Evolutionary conservation across 2,797 vertebrate species (phyloP).

Genomic region (Rhyacichthys aspro): DNA sequence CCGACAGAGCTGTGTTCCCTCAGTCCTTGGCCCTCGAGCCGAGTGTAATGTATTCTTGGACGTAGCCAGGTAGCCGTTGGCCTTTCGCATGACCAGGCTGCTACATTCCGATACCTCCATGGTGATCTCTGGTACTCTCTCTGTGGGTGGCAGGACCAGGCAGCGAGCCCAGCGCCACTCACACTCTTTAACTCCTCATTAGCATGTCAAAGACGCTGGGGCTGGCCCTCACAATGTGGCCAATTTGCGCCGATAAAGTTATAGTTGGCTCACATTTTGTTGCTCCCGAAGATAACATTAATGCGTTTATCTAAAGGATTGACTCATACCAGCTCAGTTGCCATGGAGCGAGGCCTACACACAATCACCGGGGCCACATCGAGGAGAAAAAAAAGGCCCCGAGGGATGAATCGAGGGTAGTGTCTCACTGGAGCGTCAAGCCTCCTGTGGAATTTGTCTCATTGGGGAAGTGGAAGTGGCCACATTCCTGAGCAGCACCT

Average conservation of each 20-base stretch:
- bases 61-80: conserved; percentile 71
- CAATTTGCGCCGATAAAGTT: conserved; percentile 86
- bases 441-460: conserved; percentile 73
- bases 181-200: conserved; percentile 82
- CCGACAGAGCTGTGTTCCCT: not conserved
- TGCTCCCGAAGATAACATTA: conserved; percentile 77
- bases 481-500: conserved; percentile 70
- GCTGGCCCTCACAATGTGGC: conserved; percentile 74
- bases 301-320: conserved; percentile 77
- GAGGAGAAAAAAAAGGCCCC: conserved; percentile 49
- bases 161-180: conserved; percentile 75
- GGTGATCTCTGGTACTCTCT: conserved; percentile 76
- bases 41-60: conserved; percentile 64
- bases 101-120: conserved; percentile 71
- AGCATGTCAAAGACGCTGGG: conserved; percentile 81
- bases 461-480: conserved; percentile 65
- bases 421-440: conserved; percentile 73
- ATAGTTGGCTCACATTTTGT: conserved; percentile 76
- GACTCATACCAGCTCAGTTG: conserved; percentile 80
- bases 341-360: conserved; percentile 71
- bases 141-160: conserved; percentile 80
- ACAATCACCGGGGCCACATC: too few relatives aligned
- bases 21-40: conserved; percentile 27
- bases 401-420: conserved; percentile 72
- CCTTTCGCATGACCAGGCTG: conserved; percentile 75